Percentiles rank a stretch among this genome's conserved stretches.
These are phyloP conservation scores for Pachymerium ferrugineum DNA, from an alignment of 2,888 invertebrate genomes.

Conservation along the genomic window DNA sequence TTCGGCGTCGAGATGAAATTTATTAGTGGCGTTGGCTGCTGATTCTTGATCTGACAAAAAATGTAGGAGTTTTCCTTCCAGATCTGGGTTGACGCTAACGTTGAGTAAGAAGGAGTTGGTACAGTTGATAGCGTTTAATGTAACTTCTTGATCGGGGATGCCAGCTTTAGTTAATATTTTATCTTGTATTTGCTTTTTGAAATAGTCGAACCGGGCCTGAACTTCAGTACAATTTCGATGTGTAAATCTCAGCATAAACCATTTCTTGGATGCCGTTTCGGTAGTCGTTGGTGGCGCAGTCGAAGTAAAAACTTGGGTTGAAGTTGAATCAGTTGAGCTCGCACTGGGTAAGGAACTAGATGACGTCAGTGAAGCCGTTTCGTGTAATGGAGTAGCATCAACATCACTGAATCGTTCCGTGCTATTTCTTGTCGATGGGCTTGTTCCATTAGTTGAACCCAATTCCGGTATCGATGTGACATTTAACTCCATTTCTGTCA, in stretches of 20 bases:
- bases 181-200: slow-evolving; percentile 19
- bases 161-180: background rate
- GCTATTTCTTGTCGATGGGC: background rate
- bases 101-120: slow-evolving; percentile 11
- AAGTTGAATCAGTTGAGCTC: background rate
- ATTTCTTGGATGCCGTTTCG: background rate
- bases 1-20: slow-evolving; percentile 14
- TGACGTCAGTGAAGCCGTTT: background rate
- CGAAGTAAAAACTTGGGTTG: background rate
- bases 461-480: background rate
- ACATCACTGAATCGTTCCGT: slow-evolving; percentile 1
- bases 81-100: slow-evolving; percentile 14
- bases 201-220: background rate
- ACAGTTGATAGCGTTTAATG: slow-evolving; percentile 25
- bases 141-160: background rate
- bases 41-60: slow-evolving; percentile 4
- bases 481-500: background rate
- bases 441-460: background rate
- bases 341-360: background rate
- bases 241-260: slow-evolving; percentile 33
- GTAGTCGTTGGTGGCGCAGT: background rate
- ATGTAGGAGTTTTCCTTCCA: background rate
- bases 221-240: slow-evolving; percentile 34
- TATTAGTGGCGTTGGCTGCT: background rate
- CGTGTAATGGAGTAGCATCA: background rate